Conservation (phyloP, 2,113 vertebrate genomes). For the Platichthys flesus region DNA sequence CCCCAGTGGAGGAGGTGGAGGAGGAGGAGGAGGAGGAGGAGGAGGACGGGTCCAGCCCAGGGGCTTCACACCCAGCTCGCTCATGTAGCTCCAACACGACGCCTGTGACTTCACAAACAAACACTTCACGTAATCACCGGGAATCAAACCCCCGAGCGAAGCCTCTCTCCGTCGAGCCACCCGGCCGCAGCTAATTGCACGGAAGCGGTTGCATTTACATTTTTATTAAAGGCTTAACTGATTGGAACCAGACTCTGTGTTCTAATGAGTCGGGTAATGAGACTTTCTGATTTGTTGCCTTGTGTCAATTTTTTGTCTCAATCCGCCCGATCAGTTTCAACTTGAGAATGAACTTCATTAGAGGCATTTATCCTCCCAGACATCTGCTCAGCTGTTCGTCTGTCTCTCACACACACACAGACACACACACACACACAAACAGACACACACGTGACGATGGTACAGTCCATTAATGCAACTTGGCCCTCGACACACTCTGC, state of each 20-base stretch:
- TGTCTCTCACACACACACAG: background rate
- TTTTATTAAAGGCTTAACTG: conserved; percentile 76
- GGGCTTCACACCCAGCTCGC: too few species aligned
- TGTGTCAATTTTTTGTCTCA: conserved; percentile 14
- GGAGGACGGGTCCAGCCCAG: too few species aligned
- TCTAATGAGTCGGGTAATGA: conserved; percentile 70
- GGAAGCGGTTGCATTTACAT: conserved; percentile 72
- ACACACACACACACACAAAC: background rate
- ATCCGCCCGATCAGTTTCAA: conserved; percentile 48
- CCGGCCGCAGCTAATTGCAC: conserved; percentile 66
- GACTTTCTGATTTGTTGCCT: conserved; percentile 55
- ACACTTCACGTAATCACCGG: conserved; percentile 44
- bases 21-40: background rate
- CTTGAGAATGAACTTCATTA: conserved; percentile 24
- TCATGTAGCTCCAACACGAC: conserved; percentile 23
- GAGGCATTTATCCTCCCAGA: conserved; percentile 37
- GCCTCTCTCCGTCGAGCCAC: conserved; percentile 23
- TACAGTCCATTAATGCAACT: background rate
- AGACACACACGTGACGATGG: background rate
- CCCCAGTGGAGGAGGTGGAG: conserved; percentile 9
- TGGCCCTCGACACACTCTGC: too few species aligned
- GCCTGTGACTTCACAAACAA: conserved; percentile 44
- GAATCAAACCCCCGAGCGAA: conserved; percentile 47
- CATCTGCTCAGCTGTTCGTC: conserved; percentile 47
- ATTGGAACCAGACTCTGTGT: conserved; percentile 59